These are phyloP conservation scores for Zaprionus camerounensis DNA, from an alignment of 1,140 invertebrate genomes.

Conservation along the genomic window DNA sequence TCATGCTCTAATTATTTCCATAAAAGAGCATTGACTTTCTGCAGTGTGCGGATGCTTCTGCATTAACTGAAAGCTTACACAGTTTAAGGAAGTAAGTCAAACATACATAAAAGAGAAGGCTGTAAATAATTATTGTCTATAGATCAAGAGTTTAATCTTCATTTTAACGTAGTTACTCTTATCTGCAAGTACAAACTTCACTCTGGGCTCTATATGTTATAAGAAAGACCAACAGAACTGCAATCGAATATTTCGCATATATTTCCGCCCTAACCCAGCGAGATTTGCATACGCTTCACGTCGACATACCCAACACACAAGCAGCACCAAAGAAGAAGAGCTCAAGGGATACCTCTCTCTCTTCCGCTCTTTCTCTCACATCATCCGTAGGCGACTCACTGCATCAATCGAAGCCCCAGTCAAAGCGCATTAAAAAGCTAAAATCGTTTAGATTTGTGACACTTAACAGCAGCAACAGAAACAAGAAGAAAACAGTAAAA, in stretches of 20 bases:
- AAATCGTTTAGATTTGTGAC: slow-evolving; percentile 78
- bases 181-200: too few relatives aligned
- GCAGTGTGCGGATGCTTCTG: background rate
- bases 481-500: slow-evolving; percentile 13
- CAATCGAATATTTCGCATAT: background rate
- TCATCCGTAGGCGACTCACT: slow-evolving; percentile 15
- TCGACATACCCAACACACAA: slow-evolving; percentile 17
- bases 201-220: too few relatives aligned
- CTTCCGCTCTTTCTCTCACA: slow-evolving; percentile 14
- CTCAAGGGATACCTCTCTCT: slow-evolving; percentile 20
- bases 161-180: background rate
- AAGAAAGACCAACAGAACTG: background rate
- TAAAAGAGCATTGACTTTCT: background rate
- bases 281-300: slow-evolving; percentile 37
- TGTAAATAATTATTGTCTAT: background rate
- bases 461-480: slow-evolving; percentile 50
- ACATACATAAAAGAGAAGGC: too few relatives aligned
- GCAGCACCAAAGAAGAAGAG: slow-evolving; percentile 1
- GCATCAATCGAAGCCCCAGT: slow-evolving; percentile 55
- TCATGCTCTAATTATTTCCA: background rate
- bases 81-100: too few relatives aligned
- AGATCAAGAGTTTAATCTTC: background rate
- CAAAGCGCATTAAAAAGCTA: slow-evolving; percentile 73
- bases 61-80: too few relatives aligned
- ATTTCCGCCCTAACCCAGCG: background rate